Evolutionary conservation across 2,113 vertebrate species (phyloP).

Genomic region (Coptodon bakossiorum): DNA sequence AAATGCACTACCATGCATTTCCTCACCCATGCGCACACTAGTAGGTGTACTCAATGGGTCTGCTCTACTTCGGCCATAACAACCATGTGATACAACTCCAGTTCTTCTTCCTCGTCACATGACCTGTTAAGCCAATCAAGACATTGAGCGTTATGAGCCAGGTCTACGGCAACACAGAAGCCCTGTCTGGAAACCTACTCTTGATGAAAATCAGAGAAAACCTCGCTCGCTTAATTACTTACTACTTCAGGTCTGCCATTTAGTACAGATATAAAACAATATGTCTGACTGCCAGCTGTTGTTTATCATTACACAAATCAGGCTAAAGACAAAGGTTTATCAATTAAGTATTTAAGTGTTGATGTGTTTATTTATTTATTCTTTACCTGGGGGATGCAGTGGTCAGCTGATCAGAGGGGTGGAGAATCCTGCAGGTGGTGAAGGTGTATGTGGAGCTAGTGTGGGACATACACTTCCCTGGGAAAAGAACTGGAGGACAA

Average conservation of each 20-base stretch:
- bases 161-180: background rate
- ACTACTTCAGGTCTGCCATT: background rate
- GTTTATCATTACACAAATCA: background rate
- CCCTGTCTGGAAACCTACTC: background rate
- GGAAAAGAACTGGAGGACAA: slow-evolving; percentile 81
- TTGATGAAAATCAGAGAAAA: background rate
- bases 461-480: slow-evolving; percentile 95
- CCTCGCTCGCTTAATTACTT: background rate
- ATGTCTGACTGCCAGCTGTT: background rate
- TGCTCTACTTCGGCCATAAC: slow-evolving; percentile 86
- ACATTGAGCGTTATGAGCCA: background rate
- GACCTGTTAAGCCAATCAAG: slow-evolving; percentile 82
- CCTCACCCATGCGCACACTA: slow-evolving; percentile 78
- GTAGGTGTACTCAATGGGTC: slow-evolving; percentile 73
- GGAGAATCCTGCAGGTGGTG: slow-evolving; percentile 97
- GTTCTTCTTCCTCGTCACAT: slow-evolving; percentile 83
- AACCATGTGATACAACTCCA: slow-evolving; percentile 79
- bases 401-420: slow-evolving; percentile 93
- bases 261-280: background rate
- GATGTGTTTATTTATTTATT: background rate
- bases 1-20: slow-evolving; percentile 38
- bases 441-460: slow-evolving; percentile 98
- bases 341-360: background rate
- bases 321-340: background rate
- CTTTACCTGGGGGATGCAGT: slow-evolving; percentile 90